Evolutionary conservation across 2,113 vertebrate species (phyloP).

Genomic region (Zingel zingel): DNA sequence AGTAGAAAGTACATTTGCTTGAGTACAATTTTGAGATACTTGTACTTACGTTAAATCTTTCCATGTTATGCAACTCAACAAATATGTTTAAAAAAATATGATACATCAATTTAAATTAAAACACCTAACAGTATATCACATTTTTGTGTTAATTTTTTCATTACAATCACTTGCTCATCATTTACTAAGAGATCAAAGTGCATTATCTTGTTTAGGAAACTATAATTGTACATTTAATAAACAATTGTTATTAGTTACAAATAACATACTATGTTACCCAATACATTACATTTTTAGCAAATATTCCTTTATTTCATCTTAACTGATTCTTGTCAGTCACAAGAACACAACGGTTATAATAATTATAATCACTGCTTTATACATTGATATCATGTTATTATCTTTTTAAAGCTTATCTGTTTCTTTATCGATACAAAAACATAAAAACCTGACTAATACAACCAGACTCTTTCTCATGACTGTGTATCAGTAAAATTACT

Average conservation of each 20-base stretch:
- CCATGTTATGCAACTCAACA: not conserved
- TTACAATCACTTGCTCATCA: not conserved
- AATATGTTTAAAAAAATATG: not conserved
- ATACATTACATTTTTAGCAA: not conserved
- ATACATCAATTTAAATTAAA: not conserved
- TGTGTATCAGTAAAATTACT: slow-evolving; percentile 24
- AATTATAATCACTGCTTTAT: not conserved
- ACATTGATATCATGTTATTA: not conserved
- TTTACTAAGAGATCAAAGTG: not conserved
- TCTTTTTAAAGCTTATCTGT: not conserved
- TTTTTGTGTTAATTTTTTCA: not conserved
- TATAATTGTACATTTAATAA: not conserved
- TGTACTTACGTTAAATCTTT: not conserved
- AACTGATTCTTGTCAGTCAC: not conserved
- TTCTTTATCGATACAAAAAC: not conserved
- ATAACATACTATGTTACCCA: not conserved
- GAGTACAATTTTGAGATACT: not conserved
- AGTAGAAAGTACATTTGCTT: not conserved
- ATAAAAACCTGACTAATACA: not conserved
- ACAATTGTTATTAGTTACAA: not conserved
- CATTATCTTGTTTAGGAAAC: not conserved
- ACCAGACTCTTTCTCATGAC: not conserved
- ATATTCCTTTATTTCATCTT: not conserved
- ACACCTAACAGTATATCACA: not conserved
- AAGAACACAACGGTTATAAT: not conserved